Conservation (phyloP, 2,113 vertebrate genomes). For the Calypte anna region DNA sequence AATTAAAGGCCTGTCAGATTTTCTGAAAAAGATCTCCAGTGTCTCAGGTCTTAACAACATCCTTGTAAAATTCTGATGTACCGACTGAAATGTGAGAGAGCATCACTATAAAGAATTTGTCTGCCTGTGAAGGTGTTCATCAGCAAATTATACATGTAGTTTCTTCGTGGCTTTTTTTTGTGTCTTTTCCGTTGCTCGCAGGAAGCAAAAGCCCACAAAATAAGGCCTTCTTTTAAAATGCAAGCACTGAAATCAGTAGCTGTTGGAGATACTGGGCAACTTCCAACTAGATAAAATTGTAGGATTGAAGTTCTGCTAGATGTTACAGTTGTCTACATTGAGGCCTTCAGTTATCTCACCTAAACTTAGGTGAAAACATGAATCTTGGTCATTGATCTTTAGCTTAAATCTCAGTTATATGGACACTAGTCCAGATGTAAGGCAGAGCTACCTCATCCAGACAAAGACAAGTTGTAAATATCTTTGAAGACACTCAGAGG, state of each 20-base stretch:
- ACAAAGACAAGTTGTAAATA: neutral
- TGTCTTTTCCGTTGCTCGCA: neutral
- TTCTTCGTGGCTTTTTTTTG: neutral
- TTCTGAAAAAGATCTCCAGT: slow-evolving; percentile 32
- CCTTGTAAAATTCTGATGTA: neutral
- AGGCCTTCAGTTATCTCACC: neutral
- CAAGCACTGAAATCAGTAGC: neutral
- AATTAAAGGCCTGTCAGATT: slow-evolving; percentile 56
- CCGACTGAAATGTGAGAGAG: slow-evolving; percentile 6
- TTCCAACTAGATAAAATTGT: neutral
- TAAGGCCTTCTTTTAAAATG: neutral
- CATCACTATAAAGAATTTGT: neutral
- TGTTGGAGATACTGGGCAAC: neutral
- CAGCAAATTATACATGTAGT: neutral
- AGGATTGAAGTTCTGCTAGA: neutral
- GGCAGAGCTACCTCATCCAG: neutral
- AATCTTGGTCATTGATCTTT: neutral
- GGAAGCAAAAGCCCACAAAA: neutral
- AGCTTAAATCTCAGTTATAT: too few species aligned
- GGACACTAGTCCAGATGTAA: neutral
- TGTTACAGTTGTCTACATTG: neutral
- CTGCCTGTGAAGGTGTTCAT: neutral
- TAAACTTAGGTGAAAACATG: neutral
- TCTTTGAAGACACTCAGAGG: neutral
- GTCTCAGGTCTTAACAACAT: neutral